Evolutionary conservation across 2,888 invertebrate genomes (phyloP).

Genomic region (Tuta absoluta): DNA sequence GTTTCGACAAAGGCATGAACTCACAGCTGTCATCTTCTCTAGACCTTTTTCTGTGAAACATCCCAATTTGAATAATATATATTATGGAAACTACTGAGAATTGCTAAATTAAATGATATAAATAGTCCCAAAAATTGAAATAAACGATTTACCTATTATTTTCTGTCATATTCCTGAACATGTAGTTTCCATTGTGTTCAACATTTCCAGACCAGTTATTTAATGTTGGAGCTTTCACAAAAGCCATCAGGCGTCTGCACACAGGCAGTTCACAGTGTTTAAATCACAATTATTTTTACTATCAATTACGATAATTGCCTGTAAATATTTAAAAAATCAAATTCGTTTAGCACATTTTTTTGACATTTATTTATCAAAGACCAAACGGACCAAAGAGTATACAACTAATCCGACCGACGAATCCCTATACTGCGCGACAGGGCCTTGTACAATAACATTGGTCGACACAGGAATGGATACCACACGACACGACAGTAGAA

Average conservation of each 20-base stretch:
- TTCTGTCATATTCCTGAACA: constrained; percentile 69
- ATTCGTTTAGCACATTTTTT: constrained; percentile 1
- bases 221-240: constrained; percentile 52
- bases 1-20: constrained; percentile 93
- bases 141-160: constrained; percentile 56
- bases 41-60: constrained; percentile 85
- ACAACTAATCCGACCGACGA: no score
- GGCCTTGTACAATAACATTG: no score
- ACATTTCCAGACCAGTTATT: constrained; percentile 57
- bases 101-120: no score
- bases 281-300: neutral
- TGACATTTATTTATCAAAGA: neutral
- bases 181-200: constrained; percentile 63
- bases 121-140: neutral
- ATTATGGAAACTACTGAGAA: no score
- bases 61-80: constrained; percentile 17
- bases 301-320: neutral
- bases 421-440: no score
- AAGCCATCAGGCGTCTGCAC: constrained; percentile 65
- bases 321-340: neutral
- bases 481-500: no score
- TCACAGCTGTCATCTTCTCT: constrained; percentile 89
- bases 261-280: constrained; percentile 10
- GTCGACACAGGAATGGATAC: no score
- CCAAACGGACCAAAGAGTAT: no score